Evolutionary conservation across 2,888 invertebrate species (phyloP).

Genomic region (Parascotia fuliginaria): DNA sequence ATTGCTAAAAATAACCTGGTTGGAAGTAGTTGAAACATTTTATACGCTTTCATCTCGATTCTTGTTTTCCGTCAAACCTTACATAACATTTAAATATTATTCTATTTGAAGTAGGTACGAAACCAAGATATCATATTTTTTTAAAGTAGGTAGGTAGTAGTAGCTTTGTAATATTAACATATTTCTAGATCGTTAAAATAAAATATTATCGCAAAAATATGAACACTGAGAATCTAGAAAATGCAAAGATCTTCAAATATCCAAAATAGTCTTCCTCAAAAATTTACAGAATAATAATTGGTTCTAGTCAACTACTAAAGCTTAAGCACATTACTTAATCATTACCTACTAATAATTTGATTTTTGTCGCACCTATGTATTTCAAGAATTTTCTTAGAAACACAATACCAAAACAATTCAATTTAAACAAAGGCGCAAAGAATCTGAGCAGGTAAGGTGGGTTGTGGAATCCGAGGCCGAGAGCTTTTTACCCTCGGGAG

Average conservation of each 20-base stretch:
- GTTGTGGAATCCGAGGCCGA: constrained; percentile 64
- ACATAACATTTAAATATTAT: too few species aligned
- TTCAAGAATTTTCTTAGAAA: constrained; percentile 36
- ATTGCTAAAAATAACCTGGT: neutral
- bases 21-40: neutral
- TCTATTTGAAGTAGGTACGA: too few species aligned
- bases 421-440: constrained; percentile 56
- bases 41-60: neutral
- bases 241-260: neutral
- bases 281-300: too few species aligned
- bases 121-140: too few species aligned
- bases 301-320: neutral
- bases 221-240: too few species aligned
- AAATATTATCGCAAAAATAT: too few species aligned
- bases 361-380: constrained; percentile 11
- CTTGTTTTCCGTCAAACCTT: too few species aligned
- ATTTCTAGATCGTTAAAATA: too few species aligned
- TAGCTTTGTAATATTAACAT: too few species aligned
- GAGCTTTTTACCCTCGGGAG: constrained; percentile 68
- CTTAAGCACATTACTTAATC: neutral
- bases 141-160: too few species aligned
- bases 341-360: constrained; percentile 4
- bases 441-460: constrained; percentile 63
- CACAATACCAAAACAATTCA: constrained; percentile 39
- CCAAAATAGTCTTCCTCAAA: neutral